Evolutionary conservation across 1,140 invertebrate genomes (phyloP).

Genomic region (Watersipora subatra): DNA sequence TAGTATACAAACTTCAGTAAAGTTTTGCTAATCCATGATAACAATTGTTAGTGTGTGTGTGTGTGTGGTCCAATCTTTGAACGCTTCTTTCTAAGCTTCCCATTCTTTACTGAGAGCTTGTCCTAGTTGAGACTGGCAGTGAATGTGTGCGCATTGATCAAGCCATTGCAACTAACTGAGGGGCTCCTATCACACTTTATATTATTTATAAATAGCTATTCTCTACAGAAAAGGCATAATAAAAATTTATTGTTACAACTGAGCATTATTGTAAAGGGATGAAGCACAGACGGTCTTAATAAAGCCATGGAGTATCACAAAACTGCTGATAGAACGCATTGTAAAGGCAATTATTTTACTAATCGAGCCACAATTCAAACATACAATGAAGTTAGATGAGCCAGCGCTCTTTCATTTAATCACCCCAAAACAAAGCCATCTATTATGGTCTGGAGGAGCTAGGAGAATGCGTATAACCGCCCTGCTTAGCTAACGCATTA

Average conservation of each 20-base stretch:
- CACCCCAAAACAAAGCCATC: not conserved
- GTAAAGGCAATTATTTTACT: not conserved
- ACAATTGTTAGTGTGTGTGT: too few relatives aligned
- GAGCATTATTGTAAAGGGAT: not conserved
- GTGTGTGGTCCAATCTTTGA: too few relatives aligned
- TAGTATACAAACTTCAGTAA: too few relatives aligned
- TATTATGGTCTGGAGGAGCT: not conserved
- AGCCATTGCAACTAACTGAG: not conserved
- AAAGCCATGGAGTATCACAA: not conserved
- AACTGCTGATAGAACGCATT: not conserved
- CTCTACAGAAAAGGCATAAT: not conserved
- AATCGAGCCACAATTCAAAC: not conserved
- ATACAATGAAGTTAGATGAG: not conserved
- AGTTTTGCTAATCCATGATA: too few relatives aligned
- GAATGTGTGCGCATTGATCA: not conserved
- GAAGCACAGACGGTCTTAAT: not conserved
- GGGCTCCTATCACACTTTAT: not conserved
- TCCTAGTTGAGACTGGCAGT: too few relatives aligned
- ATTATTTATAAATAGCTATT: not conserved
- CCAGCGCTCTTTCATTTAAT: not conserved
- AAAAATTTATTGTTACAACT: not conserved
- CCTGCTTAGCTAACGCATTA: not conserved
- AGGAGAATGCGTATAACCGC: not conserved
- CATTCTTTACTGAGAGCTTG: too few relatives aligned
- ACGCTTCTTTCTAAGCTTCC: too few relatives aligned